Base-by-base conservation (phyloP, 2,113 vertebrate species). In the Silurus asotus region DNA sequence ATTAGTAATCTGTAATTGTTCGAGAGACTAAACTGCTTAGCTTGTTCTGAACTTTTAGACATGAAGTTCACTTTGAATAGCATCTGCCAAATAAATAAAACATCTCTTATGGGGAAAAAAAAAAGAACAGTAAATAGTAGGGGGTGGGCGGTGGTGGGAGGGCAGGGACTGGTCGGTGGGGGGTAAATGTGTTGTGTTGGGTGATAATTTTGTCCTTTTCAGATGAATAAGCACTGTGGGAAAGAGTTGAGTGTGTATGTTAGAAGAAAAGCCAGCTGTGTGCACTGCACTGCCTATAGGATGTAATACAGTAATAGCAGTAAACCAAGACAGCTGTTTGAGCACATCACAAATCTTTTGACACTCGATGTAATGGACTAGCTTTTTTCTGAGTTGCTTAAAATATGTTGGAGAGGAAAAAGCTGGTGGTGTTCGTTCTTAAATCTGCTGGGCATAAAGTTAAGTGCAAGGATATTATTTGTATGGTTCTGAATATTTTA, bases 271-370 rank as follows among this genome's bases (percentile, higher is more conserved):
- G 37, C 80, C 82, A 19, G 56, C 85, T 9, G 65, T 90, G 51
- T 64, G 91, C 14, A 37, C 67, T 91, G 56, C 82, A 89, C 2
- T 84, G 87, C 17, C 87, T 90, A 85, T 82, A 86, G 64, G 88
- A 59, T 20, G 74, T 90, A 83, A 92, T 89, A 75, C 79, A 92
- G 25, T 64, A 62, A 65, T 58, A 14, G 15, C 74, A 77, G 51
- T 77, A n/a, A 55, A 55, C 6, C 72, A 51, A 49, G 69, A 23
- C 48, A 74, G 49, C 70, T 51, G 70, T 51, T 51, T 74, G 45
- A 53, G 49, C 23, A 55, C 0, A 23, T 53, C 72, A 53, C n/a
- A 14, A 28, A 58, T 75, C 19, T 72, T n/a, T n/a, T 23, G 4
- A 28, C 25, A 59, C 13, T 58, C 37, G 9, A 59, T 79, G 58